Base-by-base conservation (phyloP, 1,140 invertebrate species). In the Lasioglossum albipes region DNA sequence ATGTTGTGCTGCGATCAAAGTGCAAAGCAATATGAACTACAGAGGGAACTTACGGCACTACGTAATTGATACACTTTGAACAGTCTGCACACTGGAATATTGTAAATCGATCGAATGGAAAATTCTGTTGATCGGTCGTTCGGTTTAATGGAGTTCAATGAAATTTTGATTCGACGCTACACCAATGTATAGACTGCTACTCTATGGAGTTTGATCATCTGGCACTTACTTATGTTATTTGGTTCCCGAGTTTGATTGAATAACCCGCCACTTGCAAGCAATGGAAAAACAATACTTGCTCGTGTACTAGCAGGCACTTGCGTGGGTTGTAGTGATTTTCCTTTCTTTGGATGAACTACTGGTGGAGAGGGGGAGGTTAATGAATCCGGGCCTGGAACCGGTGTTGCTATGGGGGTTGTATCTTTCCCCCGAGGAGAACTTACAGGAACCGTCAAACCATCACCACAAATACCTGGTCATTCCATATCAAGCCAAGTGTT, bases 231-330 rank as follows among this genome's bases (percentile, higher is more conserved):
- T 69, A 92, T 92, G 54, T 90, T 92, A 78, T 91, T 93, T 13
- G 90, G 87, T 74, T 93, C 92, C 87, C 89, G 90, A n/a, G 90
- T 89, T 78, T 92, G 92, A 87, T 88, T 92, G 83, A 93, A 93
- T 59, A 93, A 88, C 84, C 94, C 93, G 85, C 92, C 92, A 78
- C 92, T 93, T 70, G 91, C 93, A 85, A 96, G 94, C 82, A 97
- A 93, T 9, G 96, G 96, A 92, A 97, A 96, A 84, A 96, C 96
- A 77, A 97, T 95, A 93, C 96, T 97, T 79, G 96, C 96, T 85
- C 96, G 94, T 83, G 95, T 95, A 91, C 95, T 96, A 84, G 95
- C 94, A 73, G 95, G 96, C 75, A 95, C 95, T 88, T 96, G 95
- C 57, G 94, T 94, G 22, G 95, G 95, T 80, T 95, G 94, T 70